These are phyloP conservation scores for Pachliopta kotzebuea DNA, from an alignment of 2,888 invertebrate species.

Conservation along the genomic window DNA sequence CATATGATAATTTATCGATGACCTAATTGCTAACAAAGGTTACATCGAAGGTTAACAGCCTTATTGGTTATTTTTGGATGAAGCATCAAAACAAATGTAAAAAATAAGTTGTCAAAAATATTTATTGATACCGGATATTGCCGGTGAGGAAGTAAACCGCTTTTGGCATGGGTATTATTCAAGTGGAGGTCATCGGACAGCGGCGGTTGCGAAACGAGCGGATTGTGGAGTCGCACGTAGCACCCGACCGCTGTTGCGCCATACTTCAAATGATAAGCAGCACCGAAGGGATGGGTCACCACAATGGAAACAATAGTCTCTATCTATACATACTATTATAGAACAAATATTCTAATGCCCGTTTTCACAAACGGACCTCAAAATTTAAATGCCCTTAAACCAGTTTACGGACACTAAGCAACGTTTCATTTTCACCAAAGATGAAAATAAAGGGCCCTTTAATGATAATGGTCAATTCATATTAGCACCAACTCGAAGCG, in stretches of 20 bases:
- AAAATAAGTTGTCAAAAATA: conserved; percentile 7
- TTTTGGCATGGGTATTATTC: conserved; percentile 44
- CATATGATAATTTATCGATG: too few relatives aligned
- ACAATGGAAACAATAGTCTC: not conserved
- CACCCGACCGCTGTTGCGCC: conserved; percentile 33
- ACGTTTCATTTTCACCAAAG: too few relatives aligned
- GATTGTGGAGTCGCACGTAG: conserved; percentile 30
- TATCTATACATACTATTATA: not conserved
- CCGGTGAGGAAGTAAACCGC: conserved; percentile 41
- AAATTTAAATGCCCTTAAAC: too few relatives aligned
- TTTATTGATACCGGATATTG: conserved; percentile 28
- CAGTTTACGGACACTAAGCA: too few relatives aligned
- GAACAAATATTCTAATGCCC: too few relatives aligned
- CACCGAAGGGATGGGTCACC: conserved; percentile 16
- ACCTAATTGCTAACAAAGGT: too few relatives aligned
- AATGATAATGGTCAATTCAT: too few relatives aligned
- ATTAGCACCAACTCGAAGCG: too few relatives aligned
- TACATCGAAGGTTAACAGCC: not conserved
- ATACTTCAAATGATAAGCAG: conserved; percentile 20
- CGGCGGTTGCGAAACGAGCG: conserved; percentile 47
- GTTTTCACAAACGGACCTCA: too few relatives aligned
- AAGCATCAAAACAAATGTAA: not conserved
- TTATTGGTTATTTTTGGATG: not conserved
- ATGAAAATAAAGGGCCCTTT: too few relatives aligned
- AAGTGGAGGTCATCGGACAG: conserved; percentile 53